Evolutionary conservation across 2,113 vertebrate genomes (phyloP), one percentile per base, ranked within the genome.

Genomic region (Lichenostomus cassidix): DNA sequence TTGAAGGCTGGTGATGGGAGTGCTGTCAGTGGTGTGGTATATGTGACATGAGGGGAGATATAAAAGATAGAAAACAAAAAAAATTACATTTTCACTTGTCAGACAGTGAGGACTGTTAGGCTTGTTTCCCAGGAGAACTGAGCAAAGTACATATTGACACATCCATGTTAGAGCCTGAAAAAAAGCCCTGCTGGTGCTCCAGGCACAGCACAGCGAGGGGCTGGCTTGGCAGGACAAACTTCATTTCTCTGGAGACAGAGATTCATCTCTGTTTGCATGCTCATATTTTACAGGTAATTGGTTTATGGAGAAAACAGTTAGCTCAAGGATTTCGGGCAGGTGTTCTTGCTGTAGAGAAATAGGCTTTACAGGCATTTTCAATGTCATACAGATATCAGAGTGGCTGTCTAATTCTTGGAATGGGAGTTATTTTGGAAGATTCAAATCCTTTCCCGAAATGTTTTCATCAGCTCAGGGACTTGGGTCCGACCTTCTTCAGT

Each of bases 81-180:
- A 65, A 50, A 50, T 7, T 2, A 39, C 0, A 0, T 1, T 63
- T 91, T 87, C 2, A 0, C 47, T 74, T 27, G 29, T 21, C 90
- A 56, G 33, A 23, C 64, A 67, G 47, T 69, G 46, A 83, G 37
- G 47, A 67, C 50, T 3, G 4, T 47, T 63, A 52, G 27, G 55
- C 28, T 87, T 0, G 1, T 94, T 75, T 94, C 75, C 42, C 55
- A 35, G 75, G 67, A 89, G 74, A 90, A 77, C 42, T 15, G 65
- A 42, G 37, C 76, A 91, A 95, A 90, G 89, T 79, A 73, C 79
- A 58, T 92, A 67, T 83, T 93, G 88, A 93, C 92, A 86, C 19
- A 80, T 87, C 29, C 2, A 0, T 76, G 67, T 9, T 76, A 29
- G 87, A 87, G 70, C 83, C 6, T 2, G 56, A 71, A 37, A 68